These are phyloP conservation scores for Oostethus manadensis DNA, from an alignment of 2,113 vertebrate genomes.

Conservation along the genomic window DNA sequence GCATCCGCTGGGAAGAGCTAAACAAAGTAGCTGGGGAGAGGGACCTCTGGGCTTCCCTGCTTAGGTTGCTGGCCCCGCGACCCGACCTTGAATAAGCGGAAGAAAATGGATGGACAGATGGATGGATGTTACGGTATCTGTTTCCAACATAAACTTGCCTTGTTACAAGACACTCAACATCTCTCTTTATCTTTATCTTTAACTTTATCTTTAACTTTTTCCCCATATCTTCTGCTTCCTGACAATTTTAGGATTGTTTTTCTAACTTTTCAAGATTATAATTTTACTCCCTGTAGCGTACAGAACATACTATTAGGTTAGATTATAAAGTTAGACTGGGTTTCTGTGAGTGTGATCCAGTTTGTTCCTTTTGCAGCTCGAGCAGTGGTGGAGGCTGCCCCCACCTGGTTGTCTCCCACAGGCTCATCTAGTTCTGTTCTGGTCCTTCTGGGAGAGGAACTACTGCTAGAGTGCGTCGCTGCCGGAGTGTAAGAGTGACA, in stretches of 20 bases:
- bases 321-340: too few species aligned
- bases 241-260: background rate
- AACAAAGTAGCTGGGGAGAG: too few species aligned
- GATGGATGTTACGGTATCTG: too few species aligned
- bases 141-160: too few species aligned
- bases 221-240: background rate
- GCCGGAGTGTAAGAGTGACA: slow-evolving; percentile 84
- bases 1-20: too few species aligned
- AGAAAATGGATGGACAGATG: too few species aligned
- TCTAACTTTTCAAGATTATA: background rate
- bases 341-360: background rate
- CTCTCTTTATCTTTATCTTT: too few species aligned
- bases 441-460: slow-evolving; percentile 85
- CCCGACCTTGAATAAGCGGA: too few species aligned
- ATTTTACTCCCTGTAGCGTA: background rate
- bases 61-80: too few species aligned
- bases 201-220: background rate
- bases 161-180: too few species aligned
- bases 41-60: too few species aligned
- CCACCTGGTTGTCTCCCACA: slow-evolving; percentile 87
- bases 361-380: slow-evolving; percentile 74
- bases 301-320: background rate
- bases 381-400: slow-evolving; percentile 82
- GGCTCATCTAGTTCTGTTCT: slow-evolving; percentile 83
- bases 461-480: slow-evolving; percentile 91